phyloP scores from a whole-genome alignment of 2,888 invertebrate genomes.

The Vannuccia rotundouncinata region DNA sequence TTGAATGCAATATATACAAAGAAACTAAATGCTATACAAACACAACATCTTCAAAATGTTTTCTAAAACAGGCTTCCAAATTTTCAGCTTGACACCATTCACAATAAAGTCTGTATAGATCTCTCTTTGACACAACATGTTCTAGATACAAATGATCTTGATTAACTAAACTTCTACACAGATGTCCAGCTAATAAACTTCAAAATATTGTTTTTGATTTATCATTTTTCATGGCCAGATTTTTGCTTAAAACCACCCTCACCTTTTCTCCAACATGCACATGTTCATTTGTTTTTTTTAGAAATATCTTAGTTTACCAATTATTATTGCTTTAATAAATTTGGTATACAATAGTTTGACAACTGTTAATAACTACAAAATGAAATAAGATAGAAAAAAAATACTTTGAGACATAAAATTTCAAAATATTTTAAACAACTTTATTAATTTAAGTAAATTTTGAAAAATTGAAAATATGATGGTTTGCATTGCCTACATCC shows the following conservation, averaged over 20 bases:
- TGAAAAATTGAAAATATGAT: neutral
- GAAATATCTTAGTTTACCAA: neutral
- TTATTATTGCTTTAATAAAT: neutral
- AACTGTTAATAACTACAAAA: neutral
- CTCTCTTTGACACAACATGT: neutral
- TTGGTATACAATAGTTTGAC: neutral
- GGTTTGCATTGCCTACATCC: neutral
- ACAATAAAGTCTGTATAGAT: neutral
- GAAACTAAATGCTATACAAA: neutral
- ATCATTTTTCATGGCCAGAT: neutral
- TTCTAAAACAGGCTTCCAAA: neutral
- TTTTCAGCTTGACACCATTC: neutral
- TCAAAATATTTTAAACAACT: neutral
- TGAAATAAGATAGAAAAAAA: neutral
- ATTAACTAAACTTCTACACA: neutral
- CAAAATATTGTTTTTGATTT: neutral
- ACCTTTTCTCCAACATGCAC: neutral
- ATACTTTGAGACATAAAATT: neutral
- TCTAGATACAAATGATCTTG: neutral
- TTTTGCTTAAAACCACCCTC: neutral
- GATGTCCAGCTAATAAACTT: neutral
- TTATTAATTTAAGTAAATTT: neutral
- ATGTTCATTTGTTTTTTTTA: no score
- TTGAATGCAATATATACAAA: neutral
- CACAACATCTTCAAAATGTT: neutral